These are phyloP conservation scores for Lysiphlebus fabarum DNA, from an alignment of 1,140 invertebrate species.

Conservation along the genomic window DNA sequence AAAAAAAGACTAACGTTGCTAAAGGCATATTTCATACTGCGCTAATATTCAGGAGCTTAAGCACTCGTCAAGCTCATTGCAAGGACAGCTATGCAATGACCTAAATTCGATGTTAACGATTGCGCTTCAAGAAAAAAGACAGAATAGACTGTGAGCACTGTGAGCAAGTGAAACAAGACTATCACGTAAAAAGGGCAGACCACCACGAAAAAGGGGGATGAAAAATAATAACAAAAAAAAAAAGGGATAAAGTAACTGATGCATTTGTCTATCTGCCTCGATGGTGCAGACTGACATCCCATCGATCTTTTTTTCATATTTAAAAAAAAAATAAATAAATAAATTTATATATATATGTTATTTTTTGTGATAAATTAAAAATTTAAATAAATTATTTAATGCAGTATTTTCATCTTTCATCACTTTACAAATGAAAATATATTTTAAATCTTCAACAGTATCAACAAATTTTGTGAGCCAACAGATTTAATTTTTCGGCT, in stretches of 20 bases:
- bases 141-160: no score
- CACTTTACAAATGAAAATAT: not conserved
- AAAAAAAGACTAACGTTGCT: no score
- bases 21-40: slow-evolving; percentile 31
- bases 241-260: not conserved
- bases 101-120: slow-evolving; percentile 41
- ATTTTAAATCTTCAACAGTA: not conserved
- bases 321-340: not conserved
- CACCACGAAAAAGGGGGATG: not conserved
- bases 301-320: slow-evolving; percentile 24
- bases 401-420: not conserved
- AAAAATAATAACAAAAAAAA: not conserved
- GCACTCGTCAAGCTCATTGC: slow-evolving; percentile 32
- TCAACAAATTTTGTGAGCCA: not conserved
- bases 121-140: slow-evolving; percentile 11
- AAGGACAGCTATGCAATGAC: slow-evolving; percentile 38
- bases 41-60: slow-evolving; percentile 42
- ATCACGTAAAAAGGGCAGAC: no score
- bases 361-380: no score
- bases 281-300: not conserved
- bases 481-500: slow-evolving; percentile 8
- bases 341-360: no score
- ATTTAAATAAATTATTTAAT: no score
- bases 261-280: slow-evolving; percentile 6
- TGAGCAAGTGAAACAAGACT: no score